These are phyloP conservation scores for Spea multiplicata DNA, from an alignment of 2,113 vertebrate species.

Conservation along the genomic window DNA sequence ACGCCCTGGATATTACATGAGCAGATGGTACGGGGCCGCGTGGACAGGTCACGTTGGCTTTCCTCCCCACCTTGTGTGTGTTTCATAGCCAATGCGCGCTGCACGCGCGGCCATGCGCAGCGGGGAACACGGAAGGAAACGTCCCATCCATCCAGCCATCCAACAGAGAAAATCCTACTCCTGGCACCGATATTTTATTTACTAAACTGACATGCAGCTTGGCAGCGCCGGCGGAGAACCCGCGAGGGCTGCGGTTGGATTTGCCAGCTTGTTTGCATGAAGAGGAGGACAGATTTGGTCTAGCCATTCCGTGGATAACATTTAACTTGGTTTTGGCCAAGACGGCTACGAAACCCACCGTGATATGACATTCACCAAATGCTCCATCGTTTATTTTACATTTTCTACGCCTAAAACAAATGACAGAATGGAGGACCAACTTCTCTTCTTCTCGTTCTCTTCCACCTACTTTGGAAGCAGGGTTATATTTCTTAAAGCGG, in stretches of 20 bases:
- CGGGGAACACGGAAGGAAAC: not conserved
- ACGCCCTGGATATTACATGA: no score
- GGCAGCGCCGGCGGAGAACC: not conserved
- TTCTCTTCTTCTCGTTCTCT: no score
- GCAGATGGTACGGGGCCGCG: conserved; percentile 15
- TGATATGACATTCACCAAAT: no score
- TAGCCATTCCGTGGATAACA: conserved; percentile 17
- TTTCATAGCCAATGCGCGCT: not conserved
- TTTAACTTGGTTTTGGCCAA: not conserved
- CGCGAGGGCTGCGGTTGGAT: not conserved
- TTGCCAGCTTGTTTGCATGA: conserved; percentile 10
- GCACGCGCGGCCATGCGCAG: not conserved
- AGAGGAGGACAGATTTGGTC: conserved; percentile 16
- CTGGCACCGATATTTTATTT: conserved; percentile 26
- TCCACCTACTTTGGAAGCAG: no score
- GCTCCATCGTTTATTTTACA: no score
- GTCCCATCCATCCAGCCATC: not conserved
- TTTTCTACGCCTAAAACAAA: no score
- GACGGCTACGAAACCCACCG: no score
- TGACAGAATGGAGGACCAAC: no score
- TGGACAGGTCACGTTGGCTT: conserved; percentile 10
- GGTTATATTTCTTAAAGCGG: no score
- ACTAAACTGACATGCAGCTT: conserved; percentile 20
- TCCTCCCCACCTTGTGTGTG: not conserved
- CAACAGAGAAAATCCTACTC: not conserved